A percentile compares a stretch with the other conserved stretches of the same genome.
Conservation (phyloP, 1,140 invertebrate species). For the Hermatobates lingyangjiaoensis region DNA sequence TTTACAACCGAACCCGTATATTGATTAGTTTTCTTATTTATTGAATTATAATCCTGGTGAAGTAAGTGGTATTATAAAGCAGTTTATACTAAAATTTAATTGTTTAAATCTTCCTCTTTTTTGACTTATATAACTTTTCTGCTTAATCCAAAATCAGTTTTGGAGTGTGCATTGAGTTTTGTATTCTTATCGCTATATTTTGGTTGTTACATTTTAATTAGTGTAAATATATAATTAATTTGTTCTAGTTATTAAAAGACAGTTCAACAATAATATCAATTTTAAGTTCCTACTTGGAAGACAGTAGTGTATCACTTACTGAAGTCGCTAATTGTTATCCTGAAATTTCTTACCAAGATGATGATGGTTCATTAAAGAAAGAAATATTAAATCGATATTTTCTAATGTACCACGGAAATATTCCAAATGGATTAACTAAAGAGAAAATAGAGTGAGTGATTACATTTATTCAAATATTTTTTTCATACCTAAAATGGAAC, state of each 20-base stretch:
- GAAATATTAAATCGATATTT: constrained; percentile 92
- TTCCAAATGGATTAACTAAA: constrained; percentile 31
- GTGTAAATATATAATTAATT: constrained; percentile 10
- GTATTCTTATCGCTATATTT: no score
- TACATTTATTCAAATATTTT: not conserved
- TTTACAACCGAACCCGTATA: no score
- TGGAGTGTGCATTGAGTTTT: no score
- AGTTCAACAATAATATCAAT: constrained; percentile 86
- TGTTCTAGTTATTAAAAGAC: constrained; percentile 67
- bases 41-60: no score
- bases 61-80: no score
- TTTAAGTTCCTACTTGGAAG: constrained; percentile 54
- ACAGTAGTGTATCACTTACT: constrained; percentile 36
- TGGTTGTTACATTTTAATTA: not conserved
- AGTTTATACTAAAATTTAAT: no score
- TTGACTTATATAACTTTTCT: no score
- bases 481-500: not conserved
- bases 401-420: constrained; percentile 58
- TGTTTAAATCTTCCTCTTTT: no score
- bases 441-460: constrained; percentile 41
- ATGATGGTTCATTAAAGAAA: constrained; percentile 40
- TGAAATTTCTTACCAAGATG: constrained; percentile 41
- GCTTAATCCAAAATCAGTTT: no score
- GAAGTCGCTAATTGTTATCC: constrained; percentile 75
- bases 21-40: no score